Conservation (phyloP, 2,888 invertebrate species). For the Brachypterus glaber region DNA sequence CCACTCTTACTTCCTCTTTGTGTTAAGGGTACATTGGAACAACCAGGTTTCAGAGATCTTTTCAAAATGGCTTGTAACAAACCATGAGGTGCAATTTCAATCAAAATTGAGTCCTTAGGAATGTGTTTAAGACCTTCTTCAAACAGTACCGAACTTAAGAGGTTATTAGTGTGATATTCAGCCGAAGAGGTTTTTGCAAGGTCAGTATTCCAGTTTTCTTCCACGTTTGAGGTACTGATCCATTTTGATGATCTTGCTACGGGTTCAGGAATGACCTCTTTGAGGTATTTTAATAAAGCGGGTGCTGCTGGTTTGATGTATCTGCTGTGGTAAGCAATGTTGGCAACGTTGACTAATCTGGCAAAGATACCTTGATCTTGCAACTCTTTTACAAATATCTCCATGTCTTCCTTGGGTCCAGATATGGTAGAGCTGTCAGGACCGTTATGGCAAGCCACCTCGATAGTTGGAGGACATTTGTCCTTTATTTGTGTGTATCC, state of each 20-base stretch:
- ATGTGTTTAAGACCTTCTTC: constrained; percentile 74
- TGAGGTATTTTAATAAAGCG: constrained; percentile 37
- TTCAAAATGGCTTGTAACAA: constrained; percentile 79
- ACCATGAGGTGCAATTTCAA: constrained; percentile 87
- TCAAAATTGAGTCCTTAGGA: constrained; percentile 70
- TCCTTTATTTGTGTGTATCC: constrained; percentile 47
- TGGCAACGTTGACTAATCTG: constrained; percentile 72
- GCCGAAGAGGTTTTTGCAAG: constrained; percentile 50
- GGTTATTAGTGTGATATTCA: constrained; percentile 59
- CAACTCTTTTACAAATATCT: constrained; percentile 48
- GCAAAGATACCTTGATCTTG: constrained; percentile 67
- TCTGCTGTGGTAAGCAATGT: constrained; percentile 82
- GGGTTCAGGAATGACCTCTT: constrained; percentile 42
- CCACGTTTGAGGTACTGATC: constrained; percentile 57
- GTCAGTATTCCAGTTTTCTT: constrained; percentile 49
- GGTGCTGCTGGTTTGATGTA: constrained; percentile 55
- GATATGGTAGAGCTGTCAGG: constrained; percentile 69
- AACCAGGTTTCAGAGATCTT: constrained; percentile 60
- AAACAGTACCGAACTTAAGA: constrained; percentile 61
- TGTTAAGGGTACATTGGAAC: constrained; percentile 66
- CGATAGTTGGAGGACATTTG: constrained; percentile 58
- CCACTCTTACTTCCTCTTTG: constrained; percentile 59
- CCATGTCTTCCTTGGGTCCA: constrained; percentile 57
- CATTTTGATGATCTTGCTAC: constrained; percentile 50
- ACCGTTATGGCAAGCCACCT: constrained; percentile 73